A percentile compares a stretch with the other conserved stretches of the same genome.
These are phyloP conservation scores for Apostichopus californicus DNA, from an alignment of 35 echinoderm and acorn worm species.

Conservation along the genomic window DNA sequence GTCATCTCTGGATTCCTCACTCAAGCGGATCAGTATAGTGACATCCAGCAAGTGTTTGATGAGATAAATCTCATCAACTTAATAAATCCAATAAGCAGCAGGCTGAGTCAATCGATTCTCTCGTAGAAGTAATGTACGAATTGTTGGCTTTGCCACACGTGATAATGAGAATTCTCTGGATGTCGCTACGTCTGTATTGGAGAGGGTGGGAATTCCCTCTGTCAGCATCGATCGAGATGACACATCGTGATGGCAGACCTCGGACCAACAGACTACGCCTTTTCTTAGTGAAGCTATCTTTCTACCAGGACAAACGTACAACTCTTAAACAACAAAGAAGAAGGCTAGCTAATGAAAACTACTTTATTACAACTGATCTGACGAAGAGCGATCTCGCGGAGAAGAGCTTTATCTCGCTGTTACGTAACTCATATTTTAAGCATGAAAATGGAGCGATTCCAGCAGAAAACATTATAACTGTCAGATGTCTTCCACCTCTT, in stretches of 20 bases:
- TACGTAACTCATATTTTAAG: slow-evolving; percentile 30
- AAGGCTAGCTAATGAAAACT: background rate
- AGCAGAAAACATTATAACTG: background rate
- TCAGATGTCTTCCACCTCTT: background rate
- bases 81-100: background rate
- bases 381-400: background rate
- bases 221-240: slow-evolving; percentile 28
- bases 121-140: slow-evolving; percentile 23
- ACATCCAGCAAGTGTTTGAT: background rate
- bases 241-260: slow-evolving; percentile 26
- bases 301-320: slow-evolving; percentile 24
- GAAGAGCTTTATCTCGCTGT: slow-evolving; percentile 27
- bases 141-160: slow-evolving; percentile 5
- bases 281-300: slow-evolving; percentile 24
- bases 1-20: too few relatives aligned
- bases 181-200: background rate
- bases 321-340: slow-evolving; percentile 30
- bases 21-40: background rate
- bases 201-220: background rate
- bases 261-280: background rate
- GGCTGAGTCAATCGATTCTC: background rate
- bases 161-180: slow-evolving; percentile 24
- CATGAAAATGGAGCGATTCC: background rate
- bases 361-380: background rate
- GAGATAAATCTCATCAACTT: background rate